Evolutionary conservation across 2,888 invertebrate species (phyloP).

Genomic region (Malthinus seriepunctatus): DNA sequence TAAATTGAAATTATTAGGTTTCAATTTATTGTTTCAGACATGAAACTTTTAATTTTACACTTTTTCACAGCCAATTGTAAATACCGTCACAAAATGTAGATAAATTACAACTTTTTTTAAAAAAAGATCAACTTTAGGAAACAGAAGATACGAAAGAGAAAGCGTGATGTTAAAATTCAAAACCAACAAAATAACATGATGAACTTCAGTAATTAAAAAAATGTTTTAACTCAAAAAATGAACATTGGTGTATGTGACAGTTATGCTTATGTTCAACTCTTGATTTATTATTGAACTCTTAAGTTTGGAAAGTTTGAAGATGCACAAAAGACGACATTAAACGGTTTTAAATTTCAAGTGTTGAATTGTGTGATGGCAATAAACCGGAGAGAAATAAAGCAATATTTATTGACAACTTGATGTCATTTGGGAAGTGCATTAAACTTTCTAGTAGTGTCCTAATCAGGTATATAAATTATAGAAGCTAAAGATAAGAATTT

Average conservation of each 20-base stretch:
- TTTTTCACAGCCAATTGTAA: too few species aligned
- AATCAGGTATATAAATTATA: conserved; percentile 41
- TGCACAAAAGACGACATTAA: conserved; percentile 65
- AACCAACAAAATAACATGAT: conserved; percentile 54
- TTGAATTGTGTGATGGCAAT: conserved; percentile 60
- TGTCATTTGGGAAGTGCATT: conserved; percentile 65
- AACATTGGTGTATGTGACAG: conserved; percentile 56
- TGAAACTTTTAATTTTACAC: too few species aligned
- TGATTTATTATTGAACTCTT: conserved; percentile 2
- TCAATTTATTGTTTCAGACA: too few species aligned
- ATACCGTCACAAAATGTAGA: too few species aligned
- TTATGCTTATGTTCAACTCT: neutral
- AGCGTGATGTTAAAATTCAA: neutral
- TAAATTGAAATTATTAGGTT: too few species aligned
- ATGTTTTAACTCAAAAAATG: conserved; percentile 69
- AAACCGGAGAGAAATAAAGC: conserved; percentile 63
- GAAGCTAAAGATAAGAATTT: conserved; percentile 71
- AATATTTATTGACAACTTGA: conserved; percentile 79
- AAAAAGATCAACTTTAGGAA: neutral
- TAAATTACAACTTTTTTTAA: too few species aligned
- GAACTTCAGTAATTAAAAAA: conserved; percentile 67
- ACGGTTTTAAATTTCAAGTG: conserved; percentile 68
- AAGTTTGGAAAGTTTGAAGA: conserved; percentile 45
- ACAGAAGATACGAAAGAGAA: neutral
- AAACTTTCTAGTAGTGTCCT: conserved; percentile 8